Percentiles rank a stretch among this genome's conserved stretches.
Conservation (phyloP, 2,888 invertebrate species). For the Drosophila flavopinicola region DNA sequence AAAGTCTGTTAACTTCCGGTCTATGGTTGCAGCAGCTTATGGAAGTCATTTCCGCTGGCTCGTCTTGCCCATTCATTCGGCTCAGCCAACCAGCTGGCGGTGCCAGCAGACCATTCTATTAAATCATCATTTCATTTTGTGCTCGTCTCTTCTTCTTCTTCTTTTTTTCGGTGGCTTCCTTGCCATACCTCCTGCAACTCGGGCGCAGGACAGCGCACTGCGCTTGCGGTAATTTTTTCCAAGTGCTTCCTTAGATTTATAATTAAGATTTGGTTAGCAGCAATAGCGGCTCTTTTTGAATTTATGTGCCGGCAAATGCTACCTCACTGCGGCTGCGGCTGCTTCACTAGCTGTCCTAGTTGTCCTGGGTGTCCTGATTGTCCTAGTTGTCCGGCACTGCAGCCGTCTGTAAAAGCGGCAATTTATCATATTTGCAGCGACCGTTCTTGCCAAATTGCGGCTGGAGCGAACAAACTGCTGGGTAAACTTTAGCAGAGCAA, state of each 20-base stretch:
- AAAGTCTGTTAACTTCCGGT: conserved; percentile 83
- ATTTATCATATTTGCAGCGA: conserved; percentile 75
- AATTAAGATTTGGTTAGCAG: conserved; percentile 83
- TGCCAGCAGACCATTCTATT: conserved; percentile 80
- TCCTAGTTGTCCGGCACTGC: conserved; percentile 35
- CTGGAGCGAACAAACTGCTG: conserved; percentile 37
- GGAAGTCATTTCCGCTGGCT: conserved; percentile 76
- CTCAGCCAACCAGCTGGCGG: conserved; percentile 72
- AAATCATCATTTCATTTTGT: conserved; percentile 81
- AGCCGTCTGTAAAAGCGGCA: conserved; percentile 50
- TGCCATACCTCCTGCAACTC: conserved; percentile 10
- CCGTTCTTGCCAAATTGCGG: conserved; percentile 51
- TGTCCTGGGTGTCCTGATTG: conserved; percentile 6
- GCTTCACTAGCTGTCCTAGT: conserved; percentile 12
- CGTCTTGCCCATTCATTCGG: conserved; percentile 73
- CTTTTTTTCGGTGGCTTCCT: conserved; percentile 16
- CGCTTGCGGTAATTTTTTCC: conserved; percentile 77
- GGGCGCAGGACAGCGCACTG: conserved; percentile 56
- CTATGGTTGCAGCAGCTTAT: conserved; percentile 80
- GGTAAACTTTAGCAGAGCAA: conserved; percentile 48
- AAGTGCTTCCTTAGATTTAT: conserved; percentile 83
- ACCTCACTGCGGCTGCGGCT: conserved; percentile 25
- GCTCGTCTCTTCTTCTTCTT: conserved; percentile 21
- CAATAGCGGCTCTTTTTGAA: conserved; percentile 80
- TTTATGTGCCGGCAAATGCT: conserved; percentile 75